Evolutionary conservation across 2,888 invertebrate genomes (phyloP), one percentile per base, ranked within the genome.

Genomic region (Drosophila tanythrix): DNA sequence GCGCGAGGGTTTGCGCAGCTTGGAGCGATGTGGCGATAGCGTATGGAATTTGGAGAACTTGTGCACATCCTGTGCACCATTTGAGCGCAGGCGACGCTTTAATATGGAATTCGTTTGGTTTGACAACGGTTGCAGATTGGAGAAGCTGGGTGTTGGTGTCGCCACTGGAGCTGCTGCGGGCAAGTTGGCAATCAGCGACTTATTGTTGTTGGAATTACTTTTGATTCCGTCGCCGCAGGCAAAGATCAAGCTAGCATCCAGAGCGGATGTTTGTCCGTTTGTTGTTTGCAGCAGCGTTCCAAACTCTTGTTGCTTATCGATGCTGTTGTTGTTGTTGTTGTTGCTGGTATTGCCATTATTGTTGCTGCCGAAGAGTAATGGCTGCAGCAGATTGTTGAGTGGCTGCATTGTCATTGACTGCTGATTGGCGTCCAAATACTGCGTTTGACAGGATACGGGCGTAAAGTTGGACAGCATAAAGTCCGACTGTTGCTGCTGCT

Each of bases 1-100:
- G 1, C 92, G 90, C 4, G 93, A 92, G 57, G 94, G 93, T 25
- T 92, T 93, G 8, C 93, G 90, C 66, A 93, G 76, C 76, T 93
- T 93, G 11, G 93, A 93, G 27, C 92, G 92, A 69, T 91, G 93
- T 18, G 92, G 92, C 36, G 91, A 90, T 0, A 92, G 78, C 0
- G 91, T 87, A 52, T 92, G 92, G 74, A 91, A 92, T 76, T 92
- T 92, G 46, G 92, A 89, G 61, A 89, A 86, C 62, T 87, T 91
- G 58, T 91, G 85, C 35, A 81, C 77, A 60, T 88, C 82, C 48
- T 85, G 90, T 10, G 82, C 69, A n/a, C 84, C 88, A 46, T 85
- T 90, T 0, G 90, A 88, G 31, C 93, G 92, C 43, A 93, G 67
- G 13, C 93, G 89, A 25, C 92, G 88, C 64, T 93, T 93, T 3